These are phyloP conservation scores for Vultur gryphus DNA, from an alignment of 2,797 vertebrate genomes.

Conservation along the genomic window DNA sequence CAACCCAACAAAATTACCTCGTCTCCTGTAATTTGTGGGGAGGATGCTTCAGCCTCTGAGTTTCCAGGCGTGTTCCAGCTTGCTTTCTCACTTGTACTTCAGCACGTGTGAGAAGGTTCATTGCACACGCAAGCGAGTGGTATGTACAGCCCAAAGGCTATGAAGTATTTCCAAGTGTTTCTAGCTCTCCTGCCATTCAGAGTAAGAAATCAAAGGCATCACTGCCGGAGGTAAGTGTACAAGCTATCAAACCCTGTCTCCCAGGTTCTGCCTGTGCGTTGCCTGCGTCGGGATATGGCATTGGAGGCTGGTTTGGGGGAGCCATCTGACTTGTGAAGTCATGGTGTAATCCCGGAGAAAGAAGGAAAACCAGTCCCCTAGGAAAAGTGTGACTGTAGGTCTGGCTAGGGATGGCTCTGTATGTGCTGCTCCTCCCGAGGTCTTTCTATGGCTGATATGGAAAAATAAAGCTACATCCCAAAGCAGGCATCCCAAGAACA, in stretches of 20 bases:
- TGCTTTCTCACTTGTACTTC: neutral
- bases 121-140: rapidly evolving
- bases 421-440: neutral
- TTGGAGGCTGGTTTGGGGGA: neutral
- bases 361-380: neutral
- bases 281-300: neutral
- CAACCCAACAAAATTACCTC: neutral
- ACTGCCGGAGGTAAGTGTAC: neutral
- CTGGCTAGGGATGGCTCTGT: neutral
- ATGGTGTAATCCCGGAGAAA: neutral
- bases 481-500: neutral
- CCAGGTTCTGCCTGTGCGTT: neutral
- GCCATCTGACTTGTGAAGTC: neutral
- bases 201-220: neutral
- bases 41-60: neutral
- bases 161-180: neutral
- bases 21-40: neutral
- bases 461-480: neutral
- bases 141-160: neutral
- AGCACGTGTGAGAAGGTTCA: neutral
- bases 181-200: neutral
- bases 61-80: neutral
- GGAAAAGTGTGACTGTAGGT: neutral
- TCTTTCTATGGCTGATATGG: neutral
- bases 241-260: neutral